Evolutionary conservation across 2,797 vertebrate species (phyloP).

Genomic region (Artibeus jamaicensis): DNA sequence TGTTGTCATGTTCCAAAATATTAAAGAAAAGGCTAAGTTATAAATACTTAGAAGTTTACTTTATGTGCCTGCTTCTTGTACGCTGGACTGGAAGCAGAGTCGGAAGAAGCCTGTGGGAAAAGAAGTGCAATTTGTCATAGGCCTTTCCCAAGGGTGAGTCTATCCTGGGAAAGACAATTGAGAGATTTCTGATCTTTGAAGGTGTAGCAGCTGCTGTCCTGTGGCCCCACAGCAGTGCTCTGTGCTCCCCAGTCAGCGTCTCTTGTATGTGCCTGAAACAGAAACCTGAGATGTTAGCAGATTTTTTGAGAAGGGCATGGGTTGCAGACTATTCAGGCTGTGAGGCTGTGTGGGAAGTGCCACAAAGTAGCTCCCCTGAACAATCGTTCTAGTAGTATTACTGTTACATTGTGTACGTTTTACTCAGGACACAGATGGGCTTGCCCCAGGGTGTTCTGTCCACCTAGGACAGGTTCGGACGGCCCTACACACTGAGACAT

Average conservation of each 20-base stretch:
- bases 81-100: background rate
- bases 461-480: background rate
- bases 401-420: background rate
- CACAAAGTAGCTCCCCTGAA: background rate
- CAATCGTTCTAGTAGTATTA: background rate
- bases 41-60: slow-evolving; percentile 3
- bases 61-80: background rate
- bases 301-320: background rate
- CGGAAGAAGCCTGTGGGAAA: background rate
- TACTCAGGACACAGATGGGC: background rate
- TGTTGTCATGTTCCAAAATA: background rate
- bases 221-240: background rate
- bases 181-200: background rate
- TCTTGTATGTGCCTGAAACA: background rate
- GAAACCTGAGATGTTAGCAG: background rate
- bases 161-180: background rate
- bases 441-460: background rate
- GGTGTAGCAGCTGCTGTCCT: background rate
- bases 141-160: background rate
- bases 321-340: background rate
- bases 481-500: background rate
- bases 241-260: background rate
- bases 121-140: background rate
- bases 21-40: background rate
- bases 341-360: background rate